Conservation (phyloP, 2,888 invertebrate genomes). For the Saturnia pavonia region DNA sequence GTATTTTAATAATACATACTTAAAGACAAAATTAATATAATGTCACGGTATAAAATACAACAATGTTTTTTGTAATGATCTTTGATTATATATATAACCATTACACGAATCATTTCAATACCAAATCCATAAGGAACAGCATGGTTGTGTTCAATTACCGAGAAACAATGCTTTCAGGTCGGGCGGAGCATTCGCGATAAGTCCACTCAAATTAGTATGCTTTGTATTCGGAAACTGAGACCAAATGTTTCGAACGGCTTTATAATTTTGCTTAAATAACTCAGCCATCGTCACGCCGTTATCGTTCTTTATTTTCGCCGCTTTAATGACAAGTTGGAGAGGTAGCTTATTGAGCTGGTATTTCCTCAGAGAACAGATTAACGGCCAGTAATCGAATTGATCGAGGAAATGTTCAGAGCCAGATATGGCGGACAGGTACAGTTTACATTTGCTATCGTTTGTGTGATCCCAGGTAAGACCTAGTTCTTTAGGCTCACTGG, state of each 20-base stretch:
- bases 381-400: slow-evolving; percentile 52
- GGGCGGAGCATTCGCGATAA: slow-evolving; percentile 30
- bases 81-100: neutral
- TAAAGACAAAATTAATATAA: neutral
- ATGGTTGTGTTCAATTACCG: neutral
- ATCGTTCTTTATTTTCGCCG: slow-evolving; percentile 52
- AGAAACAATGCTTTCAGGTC: slow-evolving; percentile 32
- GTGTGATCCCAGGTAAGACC: slow-evolving; percentile 51
- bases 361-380: slow-evolving; percentile 54
- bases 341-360: slow-evolving; percentile 52
- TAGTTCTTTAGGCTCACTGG: slow-evolving; percentile 45
- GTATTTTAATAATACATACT: slow-evolving; percentile 1
- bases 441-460: slow-evolving; percentile 37
- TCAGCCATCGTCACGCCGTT: slow-evolving; percentile 43
- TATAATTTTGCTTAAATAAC: slow-evolving; percentile 38
- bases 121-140: neutral
- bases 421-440: slow-evolving; percentile 52
- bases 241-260: slow-evolving; percentile 41
- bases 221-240: slow-evolving; percentile 38
- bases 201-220: slow-evolving; percentile 29
- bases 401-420: slow-evolving; percentile 55
- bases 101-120: neutral
- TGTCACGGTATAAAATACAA: slow-evolving; percentile 2
- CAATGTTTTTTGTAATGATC: neutral
- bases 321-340: slow-evolving; percentile 44